Base-by-base conservation (phyloP, 37 sponge, comb jelly and placozoan genomes). In the Dysidea cf. avara region DNA sequence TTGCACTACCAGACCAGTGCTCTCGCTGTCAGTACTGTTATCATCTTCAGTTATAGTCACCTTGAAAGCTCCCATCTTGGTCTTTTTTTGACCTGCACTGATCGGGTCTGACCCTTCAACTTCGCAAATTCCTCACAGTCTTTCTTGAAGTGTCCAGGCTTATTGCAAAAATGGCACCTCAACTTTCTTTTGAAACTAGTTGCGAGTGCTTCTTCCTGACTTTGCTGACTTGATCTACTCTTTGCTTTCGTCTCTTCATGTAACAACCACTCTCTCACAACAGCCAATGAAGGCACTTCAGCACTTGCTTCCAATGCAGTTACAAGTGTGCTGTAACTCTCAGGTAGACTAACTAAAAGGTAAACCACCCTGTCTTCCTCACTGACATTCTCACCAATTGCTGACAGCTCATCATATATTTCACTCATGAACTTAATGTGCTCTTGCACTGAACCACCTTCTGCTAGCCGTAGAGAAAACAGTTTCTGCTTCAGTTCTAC, bases 321-420 rank as follows among this genome's bases (percentile, higher is more conserved):
- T 26, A 82, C 75, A 28, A 82, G 61, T 18, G 59, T 61, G 31
- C 59, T 82, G 68, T 67, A 82, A 2, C 43, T 50, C 55, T 83
- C 71, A 7, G 84, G 84, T 46, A 83, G 49, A 24, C 77, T 83
- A 12, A 71, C 71, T 25, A 83, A 71, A 24, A 83, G 64, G 40
- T 84, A 59, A 14, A 84, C 78, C 18, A 84, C 84, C 22, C 57
- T 56, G 56, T 84, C 74, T 37, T 84, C 78, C 17, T 77, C 84
- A 21, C 24, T 35, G 16, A 84, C 70, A 17, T 47, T 26, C 11
- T 64, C 68, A 37, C 79, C 79, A 18, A 68, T 40, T 11, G 57
- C 77, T 39, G 79, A 31, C 3, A 84, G 57, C 37, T 69, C 79
- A 51, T 75, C 70, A 54, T 51, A 81, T 14, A 82, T 31, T 66